A percentile compares a stretch with the other conserved stretches of the same genome.
Conservation (phyloP, 2,797 vertebrate genomes). For the Scolopax rusticola region DNA sequence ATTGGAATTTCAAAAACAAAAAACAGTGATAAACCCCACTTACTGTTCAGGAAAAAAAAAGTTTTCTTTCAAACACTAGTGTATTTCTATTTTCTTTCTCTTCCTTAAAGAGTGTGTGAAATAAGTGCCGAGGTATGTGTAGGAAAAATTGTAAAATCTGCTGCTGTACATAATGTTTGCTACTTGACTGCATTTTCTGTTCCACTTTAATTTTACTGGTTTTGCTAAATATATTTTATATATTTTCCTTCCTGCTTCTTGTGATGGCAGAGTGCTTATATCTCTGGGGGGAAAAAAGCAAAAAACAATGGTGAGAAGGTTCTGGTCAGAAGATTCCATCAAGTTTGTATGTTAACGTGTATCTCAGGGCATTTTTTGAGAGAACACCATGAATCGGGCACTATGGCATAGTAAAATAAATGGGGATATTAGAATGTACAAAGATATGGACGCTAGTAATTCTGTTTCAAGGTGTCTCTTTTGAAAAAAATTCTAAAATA, state of each 20-base stretch:
- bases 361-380: background rate
- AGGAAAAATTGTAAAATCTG: slow-evolving; percentile 51
- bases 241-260: slow-evolving; percentile 70
- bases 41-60: slow-evolving; percentile 28
- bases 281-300: background rate
- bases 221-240: slow-evolving; percentile 72
- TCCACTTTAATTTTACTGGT: slow-evolving; percentile 64
- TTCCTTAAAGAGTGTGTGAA: slow-evolving; percentile 40
- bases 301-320: background rate
- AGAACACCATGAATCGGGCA: background rate
- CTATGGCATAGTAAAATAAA: background rate
- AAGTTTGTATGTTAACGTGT: background rate
- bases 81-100: slow-evolving; percentile 51
- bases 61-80: slow-evolving; percentile 44
- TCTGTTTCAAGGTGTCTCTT: background rate
- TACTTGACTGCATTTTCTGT: slow-evolving; percentile 64
- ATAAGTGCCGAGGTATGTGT: slow-evolving; percentile 38
- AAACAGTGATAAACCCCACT: slow-evolving; percentile 23
- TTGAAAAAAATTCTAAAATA: background rate
- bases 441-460: background rate
- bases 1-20: slow-evolving; percentile 37
- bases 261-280: slow-evolving; percentile 60
- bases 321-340: background rate
- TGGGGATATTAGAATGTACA: background rate
- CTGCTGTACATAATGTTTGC: slow-evolving; percentile 65